A percentile compares a stretch with the other conserved stretches of the same genome.
phyloP scores from a whole-genome alignment of 2,888 invertebrate species.

The Sabellastarte sp. region DNA sequence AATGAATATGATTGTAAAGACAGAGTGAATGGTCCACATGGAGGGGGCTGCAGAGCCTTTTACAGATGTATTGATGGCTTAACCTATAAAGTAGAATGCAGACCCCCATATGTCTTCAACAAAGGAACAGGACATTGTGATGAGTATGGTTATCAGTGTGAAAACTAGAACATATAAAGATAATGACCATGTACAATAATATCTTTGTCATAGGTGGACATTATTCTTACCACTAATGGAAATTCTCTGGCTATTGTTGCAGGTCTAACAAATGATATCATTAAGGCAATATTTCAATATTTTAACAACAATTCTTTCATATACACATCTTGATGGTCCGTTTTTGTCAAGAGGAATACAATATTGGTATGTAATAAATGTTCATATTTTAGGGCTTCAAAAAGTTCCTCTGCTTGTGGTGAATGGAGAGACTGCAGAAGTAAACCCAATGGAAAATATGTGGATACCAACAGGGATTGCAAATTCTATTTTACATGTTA shows the following conservation, averaged over 20 bases:
- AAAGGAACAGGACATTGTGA: slow-evolving; percentile 31
- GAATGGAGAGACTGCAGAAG: slow-evolving; percentile 34
- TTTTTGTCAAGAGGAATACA: no score
- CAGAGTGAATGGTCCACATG: slow-evolving; percentile 32
- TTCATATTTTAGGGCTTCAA: slow-evolving; percentile 1
- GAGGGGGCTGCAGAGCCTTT: slow-evolving; percentile 33
- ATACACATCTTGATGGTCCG: no score
- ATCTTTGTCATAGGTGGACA: no score
- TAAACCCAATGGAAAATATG: slow-evolving; percentile 34
- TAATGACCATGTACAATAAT: no score
- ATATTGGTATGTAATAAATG: no score
- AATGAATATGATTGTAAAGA: slow-evolving; percentile 31
- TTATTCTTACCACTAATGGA: no score
- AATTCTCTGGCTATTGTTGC: no score
- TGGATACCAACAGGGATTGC: slow-evolving; percentile 34
- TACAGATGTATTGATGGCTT: slow-evolving; percentile 28
- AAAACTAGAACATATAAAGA: no score
- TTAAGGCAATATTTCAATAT: no score
- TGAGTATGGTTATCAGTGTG: no score
- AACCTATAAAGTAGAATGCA: slow-evolving; percentile 24
- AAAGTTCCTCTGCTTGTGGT: slow-evolving; percentile 37
- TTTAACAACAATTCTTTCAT: no score
- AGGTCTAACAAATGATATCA: no score
- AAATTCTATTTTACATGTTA: slow-evolving; percentile 37
- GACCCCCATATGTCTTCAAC: slow-evolving; percentile 30